Conservation (phyloP, 1,140 invertebrate species). For the Psilanteris sp. region DNA sequence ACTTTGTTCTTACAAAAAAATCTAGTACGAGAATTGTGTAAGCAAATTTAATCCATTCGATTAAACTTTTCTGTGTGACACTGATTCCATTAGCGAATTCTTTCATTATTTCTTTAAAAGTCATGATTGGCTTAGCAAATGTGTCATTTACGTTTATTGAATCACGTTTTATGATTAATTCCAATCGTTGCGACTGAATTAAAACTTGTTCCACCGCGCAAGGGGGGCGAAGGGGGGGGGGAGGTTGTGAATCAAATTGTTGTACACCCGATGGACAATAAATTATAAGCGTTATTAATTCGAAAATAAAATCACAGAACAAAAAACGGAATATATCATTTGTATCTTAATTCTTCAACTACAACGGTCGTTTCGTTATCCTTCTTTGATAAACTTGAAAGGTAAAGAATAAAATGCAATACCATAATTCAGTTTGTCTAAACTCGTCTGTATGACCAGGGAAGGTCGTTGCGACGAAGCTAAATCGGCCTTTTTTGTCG, state of each 20-base stretch:
- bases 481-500: constrained; percentile 82
- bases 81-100: constrained; percentile 12
- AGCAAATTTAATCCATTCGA: constrained; percentile 32
- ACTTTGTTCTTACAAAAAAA: constrained; percentile 22
- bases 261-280: too few species aligned
- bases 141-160: constrained; percentile 2
- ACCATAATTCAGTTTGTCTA: constrained; percentile 83
- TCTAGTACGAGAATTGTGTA: constrained; percentile 18
- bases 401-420: constrained; percentile 47
- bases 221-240: too few species aligned
- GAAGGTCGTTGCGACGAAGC: constrained; percentile 82
- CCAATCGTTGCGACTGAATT: background rate
- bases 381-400: constrained; percentile 11
- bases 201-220: too few species aligned
- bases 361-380: too few species aligned
- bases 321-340: too few species aligned
- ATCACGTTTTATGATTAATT: too few species aligned
- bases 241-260: too few species aligned
- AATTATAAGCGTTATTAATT: too few species aligned
- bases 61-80: constrained; percentile 9
- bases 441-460: constrained; percentile 87
- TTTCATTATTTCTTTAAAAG: constrained; percentile 6
- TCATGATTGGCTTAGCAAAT: background rate
- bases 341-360: too few species aligned
- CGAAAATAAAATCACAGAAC: too few species aligned